A percentile compares a stretch with the other conserved stretches of the same genome.
These are phyloP conservation scores for Lypha dubia DNA, from an alignment of 2,888 invertebrate species.

Conservation along the genomic window DNA sequence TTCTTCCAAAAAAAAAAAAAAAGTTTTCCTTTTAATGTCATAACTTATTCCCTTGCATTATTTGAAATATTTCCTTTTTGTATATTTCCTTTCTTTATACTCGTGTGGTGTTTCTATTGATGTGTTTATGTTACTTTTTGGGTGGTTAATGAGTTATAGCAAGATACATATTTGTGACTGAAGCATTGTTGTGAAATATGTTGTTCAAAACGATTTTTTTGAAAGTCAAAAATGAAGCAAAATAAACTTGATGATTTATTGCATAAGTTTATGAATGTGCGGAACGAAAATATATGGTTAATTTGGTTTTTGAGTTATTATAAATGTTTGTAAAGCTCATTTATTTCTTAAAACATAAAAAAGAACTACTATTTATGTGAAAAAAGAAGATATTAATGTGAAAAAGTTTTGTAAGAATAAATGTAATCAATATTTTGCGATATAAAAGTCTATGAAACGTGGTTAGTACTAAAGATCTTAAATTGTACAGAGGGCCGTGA, in stretches of 20 bases:
- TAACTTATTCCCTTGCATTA: slow-evolving; percentile 15
- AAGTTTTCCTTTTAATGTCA: not conserved
- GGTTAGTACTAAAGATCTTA: too few species aligned
- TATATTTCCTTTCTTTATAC: not conserved
- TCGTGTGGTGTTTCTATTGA: not conserved
- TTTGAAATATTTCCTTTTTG: slow-evolving; percentile 31
- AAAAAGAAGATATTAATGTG: slow-evolving; percentile 10
- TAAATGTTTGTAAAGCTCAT: slow-evolving; percentile 33
- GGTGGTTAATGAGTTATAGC: slow-evolving; percentile 28
- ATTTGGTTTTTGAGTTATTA: not conserved
- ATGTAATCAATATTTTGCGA: not conserved
- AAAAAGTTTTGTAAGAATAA: not conserved
- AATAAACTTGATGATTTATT: slow-evolving; percentile 61
- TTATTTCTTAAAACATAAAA: slow-evolving; percentile 40
- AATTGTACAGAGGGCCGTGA: too few species aligned
- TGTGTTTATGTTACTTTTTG: not conserved
- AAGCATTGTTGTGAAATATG: not conserved
- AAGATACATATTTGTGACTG: not conserved
- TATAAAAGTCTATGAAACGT: not conserved
- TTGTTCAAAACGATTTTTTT: slow-evolving; percentile 45
- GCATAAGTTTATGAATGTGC: slow-evolving; percentile 63
- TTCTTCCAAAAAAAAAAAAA: too few species aligned
- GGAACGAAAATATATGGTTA: slow-evolving; percentile 26
- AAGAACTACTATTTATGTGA: not conserved
- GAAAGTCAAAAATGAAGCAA: slow-evolving; percentile 38